Evolutionary conservation across 1,140 invertebrate genomes (phyloP).

Genomic region (Drosophila nikananu): DNA sequence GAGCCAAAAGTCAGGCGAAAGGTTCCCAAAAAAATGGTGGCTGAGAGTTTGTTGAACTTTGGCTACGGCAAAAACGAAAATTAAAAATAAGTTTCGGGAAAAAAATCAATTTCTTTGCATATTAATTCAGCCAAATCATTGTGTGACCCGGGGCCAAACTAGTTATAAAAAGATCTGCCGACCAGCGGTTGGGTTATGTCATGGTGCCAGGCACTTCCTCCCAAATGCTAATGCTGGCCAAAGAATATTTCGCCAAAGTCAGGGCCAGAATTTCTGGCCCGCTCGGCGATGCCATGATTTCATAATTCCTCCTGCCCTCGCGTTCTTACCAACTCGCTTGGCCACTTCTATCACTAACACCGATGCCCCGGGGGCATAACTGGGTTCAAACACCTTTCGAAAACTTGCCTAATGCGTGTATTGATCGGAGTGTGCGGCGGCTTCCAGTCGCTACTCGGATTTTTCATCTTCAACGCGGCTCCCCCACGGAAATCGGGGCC

Average conservation of each 20-base stretch:
- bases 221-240: conserved; percentile 60
- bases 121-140: conserved; percentile 75
- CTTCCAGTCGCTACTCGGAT: conserved; percentile 28
- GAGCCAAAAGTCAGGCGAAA: conserved; percentile 57
- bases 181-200: conserved; percentile 58
- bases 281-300: conserved; percentile 39
- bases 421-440: conserved; percentile 57
- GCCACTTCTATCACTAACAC: conserved; percentile 45
- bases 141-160: conserved; percentile 65
- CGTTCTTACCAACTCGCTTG: conserved; percentile 63
- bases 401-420: conserved; percentile 73
- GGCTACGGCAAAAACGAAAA: conserved; percentile 13
- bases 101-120: conserved; percentile 60
- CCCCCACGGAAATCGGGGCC: conserved; percentile 40
- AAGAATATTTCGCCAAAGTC: conserved; percentile 49
- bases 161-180: conserved; percentile 63
- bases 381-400: conserved; percentile 79
- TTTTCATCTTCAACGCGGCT: conserved; percentile 35
- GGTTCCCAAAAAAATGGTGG: conserved; percentile 35
- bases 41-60: conserved; percentile 75
- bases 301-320: conserved; percentile 56
- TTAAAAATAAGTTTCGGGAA: conserved; percentile 17
- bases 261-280: conserved; percentile 27
- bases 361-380: conserved; percentile 46
- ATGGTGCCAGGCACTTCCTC: conserved; percentile 43